Conservation (phyloP, 2,797 vertebrate genomes). For the Ctenopoma multispine region DNA sequence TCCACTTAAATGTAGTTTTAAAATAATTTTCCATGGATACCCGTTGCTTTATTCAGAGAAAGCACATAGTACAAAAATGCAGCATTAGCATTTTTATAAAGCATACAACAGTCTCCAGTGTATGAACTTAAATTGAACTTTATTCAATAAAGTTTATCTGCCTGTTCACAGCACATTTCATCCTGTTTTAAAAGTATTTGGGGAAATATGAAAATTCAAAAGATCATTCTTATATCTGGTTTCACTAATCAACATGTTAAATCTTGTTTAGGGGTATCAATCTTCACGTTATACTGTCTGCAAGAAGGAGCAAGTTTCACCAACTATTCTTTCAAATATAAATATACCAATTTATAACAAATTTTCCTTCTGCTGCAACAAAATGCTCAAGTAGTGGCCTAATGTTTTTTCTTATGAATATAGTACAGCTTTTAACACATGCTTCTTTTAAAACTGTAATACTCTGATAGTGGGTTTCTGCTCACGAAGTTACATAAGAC, state of each 20-base stretch:
- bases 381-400: background rate
- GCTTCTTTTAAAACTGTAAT: constrained; percentile 3
- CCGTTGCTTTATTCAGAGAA: background rate
- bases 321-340: no score
- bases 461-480: constrained; percentile 19
- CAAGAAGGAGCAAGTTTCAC: background rate
- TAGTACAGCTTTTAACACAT: background rate
- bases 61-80: background rate
- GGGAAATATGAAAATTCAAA: background rate
- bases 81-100: background rate
- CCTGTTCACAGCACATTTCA: background rate
- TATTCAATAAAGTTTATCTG: background rate
- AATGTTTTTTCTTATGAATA: background rate
- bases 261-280: background rate
- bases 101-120: background rate
- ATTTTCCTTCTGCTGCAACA: background rate
- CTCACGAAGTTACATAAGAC: constrained; percentile 14
- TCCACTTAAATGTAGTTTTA: background rate
- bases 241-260: background rate
- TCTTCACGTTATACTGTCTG: background rate
- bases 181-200: background rate
- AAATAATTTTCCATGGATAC: background rate
- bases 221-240: background rate
- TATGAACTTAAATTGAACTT: constrained; percentile 3
- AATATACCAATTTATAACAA: background rate